Evolutionary conservation across 2,797 vertebrate species (phyloP).

Genomic region (Tadarida brasiliensis): DNA sequence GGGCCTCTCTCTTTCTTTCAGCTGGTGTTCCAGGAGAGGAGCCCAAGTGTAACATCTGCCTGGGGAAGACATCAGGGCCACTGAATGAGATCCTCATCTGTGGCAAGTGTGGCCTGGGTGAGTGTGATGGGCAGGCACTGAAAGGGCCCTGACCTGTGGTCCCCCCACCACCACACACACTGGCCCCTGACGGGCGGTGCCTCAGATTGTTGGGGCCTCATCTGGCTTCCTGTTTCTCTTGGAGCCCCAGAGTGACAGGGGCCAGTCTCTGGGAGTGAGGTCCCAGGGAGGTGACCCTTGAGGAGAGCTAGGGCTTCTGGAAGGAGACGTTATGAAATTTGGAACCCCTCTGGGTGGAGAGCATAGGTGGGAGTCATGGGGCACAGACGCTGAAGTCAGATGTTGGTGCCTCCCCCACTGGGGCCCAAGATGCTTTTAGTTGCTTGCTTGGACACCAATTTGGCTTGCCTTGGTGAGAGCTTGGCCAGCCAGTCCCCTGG

Average conservation of each 20-base stretch:
- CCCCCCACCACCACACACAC: neutral
- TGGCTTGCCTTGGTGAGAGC: neutral
- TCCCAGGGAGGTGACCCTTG: neutral
- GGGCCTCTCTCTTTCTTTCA: slow-evolving; percentile 73
- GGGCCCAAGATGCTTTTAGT: neutral
- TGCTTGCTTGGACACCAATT: neutral
- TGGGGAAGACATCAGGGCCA: slow-evolving; percentile 89
- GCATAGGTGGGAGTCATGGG: neutral
- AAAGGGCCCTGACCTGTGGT: neutral
- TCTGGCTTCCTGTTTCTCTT: neutral
- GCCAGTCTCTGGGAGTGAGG: neutral
- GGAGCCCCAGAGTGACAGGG: neutral
- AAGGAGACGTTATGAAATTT: neutral
- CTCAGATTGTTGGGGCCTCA: neutral
- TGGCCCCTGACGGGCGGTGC: neutral
- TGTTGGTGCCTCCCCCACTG: neutral
- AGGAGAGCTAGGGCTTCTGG: neutral
- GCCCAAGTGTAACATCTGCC: slow-evolving; percentile 94
- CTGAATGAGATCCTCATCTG: slow-evolving; percentile 96
- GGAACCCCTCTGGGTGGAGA: neutral
- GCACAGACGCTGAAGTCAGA: neutral
- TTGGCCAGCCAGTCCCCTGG: neutral
- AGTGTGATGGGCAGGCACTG: slow-evolving; percentile 73
- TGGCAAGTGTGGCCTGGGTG: slow-evolving; percentile 97
- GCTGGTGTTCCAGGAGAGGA: slow-evolving; percentile 96